These are phyloP conservation scores for Nymphalis urticae DNA, from an alignment of 2,888 invertebrate genomes.

Conservation along the genomic window DNA sequence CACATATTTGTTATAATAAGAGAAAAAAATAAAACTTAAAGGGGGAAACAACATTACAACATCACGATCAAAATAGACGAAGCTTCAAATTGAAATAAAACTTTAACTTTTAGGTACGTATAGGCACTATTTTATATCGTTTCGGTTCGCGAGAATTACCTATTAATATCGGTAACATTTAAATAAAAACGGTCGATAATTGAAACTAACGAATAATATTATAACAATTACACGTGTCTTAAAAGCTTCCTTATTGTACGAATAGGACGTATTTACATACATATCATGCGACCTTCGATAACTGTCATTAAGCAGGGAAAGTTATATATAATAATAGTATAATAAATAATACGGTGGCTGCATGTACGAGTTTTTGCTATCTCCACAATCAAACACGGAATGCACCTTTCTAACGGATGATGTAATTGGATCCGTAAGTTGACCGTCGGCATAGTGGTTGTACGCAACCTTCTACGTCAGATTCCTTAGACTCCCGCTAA, in stretches of 20 bases:
- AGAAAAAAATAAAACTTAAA: no score
- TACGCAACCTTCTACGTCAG: not conserved
- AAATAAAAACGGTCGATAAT: not conserved
- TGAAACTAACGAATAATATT: not conserved
- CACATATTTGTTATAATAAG: no score
- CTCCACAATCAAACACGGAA: constrained; percentile 19
- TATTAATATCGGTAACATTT: no score
- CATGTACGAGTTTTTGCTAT: constrained; percentile 24
- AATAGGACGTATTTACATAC: constrained; percentile 6
- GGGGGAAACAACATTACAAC: no score
- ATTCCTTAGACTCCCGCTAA: no score
- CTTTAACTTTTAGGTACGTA: no score
- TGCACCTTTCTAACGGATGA: constrained; percentile 31
- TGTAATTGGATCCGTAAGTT: constrained; percentile 11
- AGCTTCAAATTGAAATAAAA: no score
- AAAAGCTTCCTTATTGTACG: constrained; percentile 3
- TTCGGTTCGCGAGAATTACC: no score
- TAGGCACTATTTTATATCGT: no score
- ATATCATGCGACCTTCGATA: constrained; percentile 19
- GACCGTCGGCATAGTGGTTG: not conserved
- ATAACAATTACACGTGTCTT: not conserved
- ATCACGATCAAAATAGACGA: no score
- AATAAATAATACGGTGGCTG: constrained; percentile 28
- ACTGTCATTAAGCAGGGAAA: constrained; percentile 24
- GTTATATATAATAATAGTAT: constrained; percentile 27